Evolutionary conservation across 2,113 vertebrate genomes (phyloP), one percentile per base, ranked within the genome.

Genomic region (Xiphophorus maculatus): DNA sequence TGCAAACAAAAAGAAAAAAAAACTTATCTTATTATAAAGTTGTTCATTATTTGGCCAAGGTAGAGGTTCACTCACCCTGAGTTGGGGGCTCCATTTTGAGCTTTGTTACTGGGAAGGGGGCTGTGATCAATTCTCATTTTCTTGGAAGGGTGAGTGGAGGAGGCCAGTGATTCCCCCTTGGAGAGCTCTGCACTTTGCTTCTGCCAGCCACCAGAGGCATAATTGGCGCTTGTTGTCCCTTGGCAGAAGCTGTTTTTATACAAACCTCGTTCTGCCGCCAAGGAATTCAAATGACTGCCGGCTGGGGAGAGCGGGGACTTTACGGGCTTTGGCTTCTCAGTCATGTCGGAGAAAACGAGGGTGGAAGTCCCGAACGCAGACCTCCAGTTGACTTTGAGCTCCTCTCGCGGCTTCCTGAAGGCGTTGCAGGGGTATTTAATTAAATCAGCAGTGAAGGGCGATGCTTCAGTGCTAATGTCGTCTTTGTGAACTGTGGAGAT

Each of bases 361-460:
- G 97, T 98, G 76, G 96, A 89, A 62, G 90, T 95, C 82, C 97
- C 97, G 83, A 99, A 97, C 1, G 86, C 94, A n/a, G 96, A 91
- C 85, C 90, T 95, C 88, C 96, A 94, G 88, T 97, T 97, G 83
- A 99, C 92, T 94, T 96, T 99, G 79, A 96, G 87, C 91, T 97
- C 95, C 78, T 91, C 88, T 54, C 73, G 90, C 15, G 94, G 92
- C 83, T 97, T 97, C 84, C 85, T 86, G 85, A 99, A 98, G 42
- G 91, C 87, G 64, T 91, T 96, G 91, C 93, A 97, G 62, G 96
- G 97, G 84, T 96, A 97, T 83, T 96, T 97, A 78, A 98, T 91
- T 83, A 98, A 89, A 79, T 82, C 84, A 51, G 61, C n/a, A 63
- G 84, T 87, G 89, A 88, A 89, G 62, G 80, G 60, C 72, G 84